Conservation (phyloP, 2,113 vertebrate genomes). For the Illadopsis cleaveri region DNA sequence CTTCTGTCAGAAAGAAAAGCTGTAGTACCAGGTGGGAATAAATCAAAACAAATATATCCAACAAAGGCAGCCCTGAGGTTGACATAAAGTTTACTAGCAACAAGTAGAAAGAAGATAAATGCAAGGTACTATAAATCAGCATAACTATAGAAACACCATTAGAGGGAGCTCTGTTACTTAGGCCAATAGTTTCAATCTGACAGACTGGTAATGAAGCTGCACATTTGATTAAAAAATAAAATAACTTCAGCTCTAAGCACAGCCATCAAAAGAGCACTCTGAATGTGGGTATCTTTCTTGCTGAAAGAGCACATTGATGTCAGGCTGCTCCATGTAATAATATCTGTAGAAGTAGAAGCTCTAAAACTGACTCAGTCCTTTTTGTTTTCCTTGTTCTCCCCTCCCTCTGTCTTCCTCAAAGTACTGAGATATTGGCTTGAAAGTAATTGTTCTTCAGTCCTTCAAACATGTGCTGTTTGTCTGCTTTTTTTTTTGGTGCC, state of each 20-base stretch:
- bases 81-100: not conserved
- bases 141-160: constrained; percentile 16
- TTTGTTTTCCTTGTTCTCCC: not conserved
- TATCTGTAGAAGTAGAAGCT: not conserved
- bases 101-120: not conserved
- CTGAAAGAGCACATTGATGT: not conserved
- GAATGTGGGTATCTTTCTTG: not conserved
- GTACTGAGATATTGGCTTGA: not conserved
- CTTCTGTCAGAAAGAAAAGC: not conserved
- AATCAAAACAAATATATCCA: not conserved
- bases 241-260: not conserved
- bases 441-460: not conserved
- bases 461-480: not conserved
- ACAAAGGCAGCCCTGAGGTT: not conserved
- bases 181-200: not conserved
- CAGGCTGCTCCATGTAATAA: not conserved
- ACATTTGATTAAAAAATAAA: not conserved
- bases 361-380: not conserved
- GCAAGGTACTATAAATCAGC: not conserved
- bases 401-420: not conserved
- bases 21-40: not conserved
- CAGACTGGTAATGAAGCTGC: not conserved
- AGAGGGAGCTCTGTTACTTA: constrained; percentile 65
- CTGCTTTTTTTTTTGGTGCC: not conserved
- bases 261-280: not conserved